Evolutionary conservation across 2,113 vertebrate genomes (phyloP), one percentile per base, ranked within the genome.

Genomic region (Heterotis niloticus): DNA sequence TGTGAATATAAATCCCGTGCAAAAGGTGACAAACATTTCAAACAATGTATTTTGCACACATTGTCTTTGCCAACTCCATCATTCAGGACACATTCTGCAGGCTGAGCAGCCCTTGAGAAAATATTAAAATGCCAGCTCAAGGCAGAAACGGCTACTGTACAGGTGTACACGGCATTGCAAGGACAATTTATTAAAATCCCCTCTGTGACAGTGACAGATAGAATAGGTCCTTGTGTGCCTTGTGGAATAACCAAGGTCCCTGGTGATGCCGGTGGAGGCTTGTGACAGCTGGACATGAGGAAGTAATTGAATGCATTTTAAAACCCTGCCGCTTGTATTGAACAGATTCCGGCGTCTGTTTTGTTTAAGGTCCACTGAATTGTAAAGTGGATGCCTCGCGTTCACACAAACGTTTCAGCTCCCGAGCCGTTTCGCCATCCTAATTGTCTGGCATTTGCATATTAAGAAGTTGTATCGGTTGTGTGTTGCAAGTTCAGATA

Each of bases 181-280:
- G 67, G 67, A 44, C 67, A 69, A 69, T 69, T 69, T 69, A 69
- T 69, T 69, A 69, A 69, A 69, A 69, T 69, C 23, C 26, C 34
- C 67, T 69, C 29, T 18, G 28, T 69, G 67, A 69, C 67, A 44
- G 67, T 44, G 67, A 69, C 67, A 44, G 67, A 69, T 69, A 34
- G 67, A 69, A 69, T 69, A 20, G 67, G 29, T 69, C 34, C 34
- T 1, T 69, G 67, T 44, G 29, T 44, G 67, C 67, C 67, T 69
- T 20, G 29, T 69, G 29, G 29, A 69, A 68, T 68, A 24, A 34
- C 66, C 28, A 18, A 29, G 67, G 67, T 69, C 67, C 67, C 67
- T 14, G 17, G 29, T 69, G 67, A 69, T 69, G 29, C 67, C 1
- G 34, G 29, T 2, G 28, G 26, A 69, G 28, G 67, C 67, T 69